phyloP scores from a whole-genome alignment of 2,113 vertebrate species.

The Cathartes aura region DNA sequence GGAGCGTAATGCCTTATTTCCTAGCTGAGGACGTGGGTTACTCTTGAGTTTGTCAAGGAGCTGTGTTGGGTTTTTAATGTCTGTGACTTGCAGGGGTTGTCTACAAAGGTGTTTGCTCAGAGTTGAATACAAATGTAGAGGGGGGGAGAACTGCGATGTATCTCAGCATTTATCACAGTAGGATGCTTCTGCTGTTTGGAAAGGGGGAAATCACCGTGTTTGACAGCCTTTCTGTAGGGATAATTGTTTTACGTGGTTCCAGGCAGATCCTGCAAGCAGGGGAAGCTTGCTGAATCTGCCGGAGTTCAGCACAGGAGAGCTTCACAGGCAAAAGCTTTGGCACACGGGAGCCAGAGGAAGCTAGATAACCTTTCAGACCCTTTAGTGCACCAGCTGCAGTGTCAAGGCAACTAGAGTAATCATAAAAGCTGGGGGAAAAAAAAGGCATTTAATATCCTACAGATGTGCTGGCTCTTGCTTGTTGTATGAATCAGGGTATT shows the following conservation, averaged over 20 bases:
- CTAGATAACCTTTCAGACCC: background rate
- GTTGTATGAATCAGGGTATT: background rate
- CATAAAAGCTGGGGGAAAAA: background rate
- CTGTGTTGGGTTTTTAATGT: background rate
- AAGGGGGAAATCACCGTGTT: background rate
- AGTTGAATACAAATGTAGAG: background rate
- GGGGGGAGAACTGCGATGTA: background rate
- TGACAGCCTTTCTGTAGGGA: background rate
- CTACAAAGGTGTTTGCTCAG: background rate
- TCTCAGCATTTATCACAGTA: no score
- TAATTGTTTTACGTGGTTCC: background rate
- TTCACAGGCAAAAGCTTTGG: background rate
- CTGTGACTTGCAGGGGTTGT: background rate
- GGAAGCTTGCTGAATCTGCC: background rate
- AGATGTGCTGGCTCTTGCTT: conserved; percentile 35
- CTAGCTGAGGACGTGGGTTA: background rate
- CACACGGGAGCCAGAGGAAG: background rate
- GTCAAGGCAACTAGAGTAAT: background rate
- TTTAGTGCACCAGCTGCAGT: background rate
- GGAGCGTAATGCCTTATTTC: background rate
- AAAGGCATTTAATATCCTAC: background rate
- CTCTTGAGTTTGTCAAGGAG: background rate
- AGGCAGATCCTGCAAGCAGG: background rate
- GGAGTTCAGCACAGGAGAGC: background rate
- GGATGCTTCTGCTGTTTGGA: background rate